Evolutionary conservation across 64 coral and sea anemone genomes (phyloP).

Genomic region (Acropora yongei): DNA sequence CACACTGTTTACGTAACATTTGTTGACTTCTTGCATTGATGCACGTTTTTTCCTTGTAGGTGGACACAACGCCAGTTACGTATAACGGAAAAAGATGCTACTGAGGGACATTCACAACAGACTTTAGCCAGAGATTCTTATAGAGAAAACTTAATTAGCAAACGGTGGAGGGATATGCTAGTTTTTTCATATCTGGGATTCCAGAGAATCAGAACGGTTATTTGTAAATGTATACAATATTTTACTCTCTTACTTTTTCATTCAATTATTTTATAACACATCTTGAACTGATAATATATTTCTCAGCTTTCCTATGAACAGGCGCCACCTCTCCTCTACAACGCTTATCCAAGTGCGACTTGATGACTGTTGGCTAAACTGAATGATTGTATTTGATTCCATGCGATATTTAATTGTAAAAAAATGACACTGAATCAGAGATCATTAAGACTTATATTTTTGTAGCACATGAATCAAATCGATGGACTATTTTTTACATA

Average conservation of each 20-base stretch:
- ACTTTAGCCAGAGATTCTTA: not conserved
- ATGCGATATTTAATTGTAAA: slow-evolving; percentile 22
- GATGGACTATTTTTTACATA: not conserved
- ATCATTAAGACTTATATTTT: not conserved
- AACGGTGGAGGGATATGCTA: no score
- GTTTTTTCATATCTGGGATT: not conserved
- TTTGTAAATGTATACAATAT: not conserved
- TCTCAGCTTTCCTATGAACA: not conserved
- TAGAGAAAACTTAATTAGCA: not conserved
- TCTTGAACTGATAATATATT: no score
- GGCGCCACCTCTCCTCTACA: no score
- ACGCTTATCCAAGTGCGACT: not conserved
- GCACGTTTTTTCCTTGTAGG: not conserved
- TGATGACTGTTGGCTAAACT: not conserved
- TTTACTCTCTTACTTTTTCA: not conserved
- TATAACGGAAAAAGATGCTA: not conserved
- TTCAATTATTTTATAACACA: not conserved
- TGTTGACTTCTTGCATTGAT: not conserved
- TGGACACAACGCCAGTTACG: slow-evolving; percentile 22
- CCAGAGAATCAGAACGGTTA: not conserved
- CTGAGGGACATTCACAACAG: not conserved
- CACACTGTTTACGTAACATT: not conserved
- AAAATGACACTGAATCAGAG: not conserved
- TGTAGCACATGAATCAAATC: not conserved
- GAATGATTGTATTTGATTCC: not conserved